phyloP scores from a whole-genome alignment of 2,797 vertebrate species.

The Pampus argenteus region DNA sequence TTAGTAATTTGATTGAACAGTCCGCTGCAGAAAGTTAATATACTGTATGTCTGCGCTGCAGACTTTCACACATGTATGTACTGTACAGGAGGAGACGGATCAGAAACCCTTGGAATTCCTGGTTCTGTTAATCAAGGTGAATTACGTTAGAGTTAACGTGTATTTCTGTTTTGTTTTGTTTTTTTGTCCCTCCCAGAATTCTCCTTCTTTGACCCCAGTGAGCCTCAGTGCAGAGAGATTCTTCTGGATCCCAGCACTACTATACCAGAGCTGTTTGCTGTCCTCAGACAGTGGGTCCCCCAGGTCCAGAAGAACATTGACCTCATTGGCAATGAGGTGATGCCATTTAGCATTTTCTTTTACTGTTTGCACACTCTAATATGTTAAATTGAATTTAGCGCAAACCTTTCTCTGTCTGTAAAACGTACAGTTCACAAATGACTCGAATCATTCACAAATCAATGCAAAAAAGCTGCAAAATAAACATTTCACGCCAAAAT shows the following conservation, averaged over 20 bases:
- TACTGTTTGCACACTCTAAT: background rate
- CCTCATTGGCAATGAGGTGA: conserved; percentile 95
- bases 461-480: background rate
- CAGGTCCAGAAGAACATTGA: conserved; percentile 97
- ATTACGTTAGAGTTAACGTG: background rate
- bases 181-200: conserved; percentile 86
- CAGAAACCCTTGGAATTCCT: background rate
- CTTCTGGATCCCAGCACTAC: conserved; percentile 92
- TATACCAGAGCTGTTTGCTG: conserved; percentile 95
- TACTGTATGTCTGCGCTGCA: conserved; percentile 7
- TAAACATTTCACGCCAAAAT: background rate
- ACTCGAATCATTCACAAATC: background rate
- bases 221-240: conserved; percentile 93
- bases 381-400: background rate
- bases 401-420: background rate
- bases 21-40: conserved; percentile 38
- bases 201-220: conserved; percentile 97
- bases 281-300: conserved; percentile 98
- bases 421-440: background rate
- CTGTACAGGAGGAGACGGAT: background rate
- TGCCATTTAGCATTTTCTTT: background rate
- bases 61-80: conserved; percentile 7
- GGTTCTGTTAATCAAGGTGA: background rate
- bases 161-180: background rate
- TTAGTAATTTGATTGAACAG: conserved; percentile 50